Evolutionary conservation across 2,888 invertebrate genomes (phyloP).

Genomic region (Macaria notata): DNA sequence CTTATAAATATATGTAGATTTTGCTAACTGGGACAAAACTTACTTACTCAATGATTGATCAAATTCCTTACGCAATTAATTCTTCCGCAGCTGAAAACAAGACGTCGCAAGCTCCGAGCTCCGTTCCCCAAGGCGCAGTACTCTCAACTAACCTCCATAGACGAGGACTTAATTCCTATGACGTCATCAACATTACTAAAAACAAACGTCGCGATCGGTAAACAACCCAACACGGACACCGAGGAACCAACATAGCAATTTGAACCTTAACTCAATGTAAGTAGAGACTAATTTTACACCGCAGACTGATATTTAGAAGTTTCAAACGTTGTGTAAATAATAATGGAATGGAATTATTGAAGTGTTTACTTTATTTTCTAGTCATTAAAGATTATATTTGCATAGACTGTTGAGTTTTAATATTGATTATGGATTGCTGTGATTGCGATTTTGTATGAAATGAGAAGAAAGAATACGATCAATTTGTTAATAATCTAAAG

Average conservation of each 20-base stretch:
- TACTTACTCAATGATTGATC: too few relatives aligned
- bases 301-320: constrained; percentile 78
- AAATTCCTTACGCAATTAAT: not conserved
- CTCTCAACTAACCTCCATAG: constrained; percentile 70
- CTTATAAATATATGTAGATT: too few relatives aligned
- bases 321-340: constrained; percentile 57
- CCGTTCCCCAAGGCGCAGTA: constrained; percentile 67
- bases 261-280: constrained; percentile 53
- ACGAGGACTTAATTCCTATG: constrained; percentile 65
- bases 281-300: constrained; percentile 69
- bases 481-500: too few relatives aligned
- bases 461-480: too few relatives aligned
- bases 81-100: constrained; percentile 58
- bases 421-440: too few relatives aligned
- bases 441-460: too few relatives aligned
- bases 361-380: constrained; percentile 36
- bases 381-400: constrained; percentile 24
- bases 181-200: constrained; percentile 57
- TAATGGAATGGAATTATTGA: constrained; percentile 33
- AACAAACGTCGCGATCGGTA: constrained; percentile 43
- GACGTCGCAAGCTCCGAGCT: constrained; percentile 53
- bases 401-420: constrained; percentile 10
- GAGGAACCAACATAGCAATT: constrained; percentile 75
- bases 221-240: constrained; percentile 49
- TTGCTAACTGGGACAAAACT: too few relatives aligned